A percentile compares a stretch with the other conserved stretches of the same genome.
phyloP scores from a whole-genome alignment of 2,888 invertebrate genomes.

The Venusia cambrica region DNA sequence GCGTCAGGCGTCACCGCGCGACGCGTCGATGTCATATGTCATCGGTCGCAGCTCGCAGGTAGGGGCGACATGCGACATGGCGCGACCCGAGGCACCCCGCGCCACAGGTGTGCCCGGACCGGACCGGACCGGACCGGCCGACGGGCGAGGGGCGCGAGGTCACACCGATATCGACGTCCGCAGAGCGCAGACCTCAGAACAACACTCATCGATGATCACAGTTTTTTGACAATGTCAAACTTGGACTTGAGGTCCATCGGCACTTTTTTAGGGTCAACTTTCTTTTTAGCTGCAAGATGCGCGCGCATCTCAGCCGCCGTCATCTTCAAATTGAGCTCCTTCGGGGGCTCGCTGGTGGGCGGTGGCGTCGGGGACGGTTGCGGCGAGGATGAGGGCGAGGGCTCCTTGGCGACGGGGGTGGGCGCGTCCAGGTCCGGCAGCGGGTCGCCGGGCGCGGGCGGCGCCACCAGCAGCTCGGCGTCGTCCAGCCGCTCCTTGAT shows the following conservation, averaged over 20 bases:
- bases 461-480: constrained; percentile 93
- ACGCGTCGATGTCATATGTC: constrained; percentile 30
- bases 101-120: constrained; percentile 19
- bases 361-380: no score
- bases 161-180: constrained; percentile 30
- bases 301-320: constrained; percentile 96
- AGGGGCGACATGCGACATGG: constrained; percentile 30
- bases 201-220: constrained; percentile 79
- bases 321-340: constrained; percentile 91
- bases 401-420: constrained; percentile 17
- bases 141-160: constrained; percentile 16
- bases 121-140: constrained; percentile 19
- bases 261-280: constrained; percentile 94
- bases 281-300: constrained; percentile 91
- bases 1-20: no score
- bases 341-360: constrained; percentile 45
- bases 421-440: constrained; percentile 77
- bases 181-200: constrained; percentile 9
- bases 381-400: no score
- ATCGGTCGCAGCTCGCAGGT: constrained; percentile 31
- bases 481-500: constrained; percentile 94
- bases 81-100: constrained; percentile 25
- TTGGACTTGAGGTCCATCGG: constrained; percentile 95
- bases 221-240: constrained; percentile 96
- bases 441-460: constrained; percentile 86